Conservation (phyloP, 2,113 vertebrate genomes). For the Corvus cornix region DNA sequence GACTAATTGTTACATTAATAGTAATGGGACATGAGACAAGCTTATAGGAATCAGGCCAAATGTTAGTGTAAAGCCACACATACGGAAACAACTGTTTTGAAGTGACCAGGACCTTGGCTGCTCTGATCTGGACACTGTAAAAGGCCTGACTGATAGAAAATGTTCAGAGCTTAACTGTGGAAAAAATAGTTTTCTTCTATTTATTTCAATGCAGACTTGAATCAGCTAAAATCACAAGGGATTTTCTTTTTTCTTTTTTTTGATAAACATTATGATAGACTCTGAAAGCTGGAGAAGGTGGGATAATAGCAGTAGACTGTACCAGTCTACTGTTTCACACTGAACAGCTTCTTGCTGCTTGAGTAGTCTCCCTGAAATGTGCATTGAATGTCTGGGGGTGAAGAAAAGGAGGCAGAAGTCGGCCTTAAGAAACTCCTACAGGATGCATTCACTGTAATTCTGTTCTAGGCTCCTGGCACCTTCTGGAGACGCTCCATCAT, state of each 20-base stretch:
- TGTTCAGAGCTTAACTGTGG: background rate
- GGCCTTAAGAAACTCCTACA: background rate
- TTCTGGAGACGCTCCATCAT: background rate
- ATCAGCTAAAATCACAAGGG: background rate
- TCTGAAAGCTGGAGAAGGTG: background rate
- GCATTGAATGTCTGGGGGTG: background rate
- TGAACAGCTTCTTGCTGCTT: background rate
- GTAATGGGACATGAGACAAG: background rate
- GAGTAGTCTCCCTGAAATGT: background rate
- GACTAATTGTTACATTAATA: background rate
- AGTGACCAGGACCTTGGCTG: background rate
- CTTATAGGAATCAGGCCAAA: background rate
- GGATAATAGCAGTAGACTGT: background rate
- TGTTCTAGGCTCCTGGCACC: background rate
- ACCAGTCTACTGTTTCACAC: background rate
- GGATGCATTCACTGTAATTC: background rate
- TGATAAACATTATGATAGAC: background rate
- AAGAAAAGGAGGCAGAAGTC: background rate
- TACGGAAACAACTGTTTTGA: background rate
- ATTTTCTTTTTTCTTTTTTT: background rate
- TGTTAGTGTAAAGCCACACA: background rate
- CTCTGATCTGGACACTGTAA: background rate
- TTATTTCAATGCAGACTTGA: background rate
- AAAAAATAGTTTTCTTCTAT: background rate
- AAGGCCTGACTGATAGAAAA: background rate